A percentile compares a stretch with the other conserved stretches of the same genome.
These are phyloP conservation scores for Lipotes vexillifer DNA, from an alignment of 2,113 vertebrate species.

Conservation along the genomic window DNA sequence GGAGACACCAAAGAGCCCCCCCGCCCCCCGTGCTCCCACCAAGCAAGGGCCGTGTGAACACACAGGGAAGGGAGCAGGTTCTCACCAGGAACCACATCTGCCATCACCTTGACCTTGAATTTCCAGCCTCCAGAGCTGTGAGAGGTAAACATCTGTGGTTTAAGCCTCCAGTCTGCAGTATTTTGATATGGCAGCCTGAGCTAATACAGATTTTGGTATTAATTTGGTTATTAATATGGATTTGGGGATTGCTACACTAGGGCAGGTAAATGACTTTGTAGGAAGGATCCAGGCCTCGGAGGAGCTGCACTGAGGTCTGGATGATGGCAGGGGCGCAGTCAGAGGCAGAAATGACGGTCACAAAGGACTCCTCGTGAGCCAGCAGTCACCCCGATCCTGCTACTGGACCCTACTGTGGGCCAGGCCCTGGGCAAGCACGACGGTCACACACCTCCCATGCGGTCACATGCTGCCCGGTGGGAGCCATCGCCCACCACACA, in stretches of 20 bases:
- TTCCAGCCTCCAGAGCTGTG: background rate
- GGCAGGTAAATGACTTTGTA: background rate
- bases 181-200: too few species aligned
- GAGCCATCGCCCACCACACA: background rate
- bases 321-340: rapidly evolving
- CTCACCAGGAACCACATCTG: background rate
- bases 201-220: background rate
- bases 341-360: background rate
- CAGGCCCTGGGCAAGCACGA: background rate
- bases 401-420: background rate
- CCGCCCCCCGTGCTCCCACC: background rate
- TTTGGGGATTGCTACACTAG: background rate
- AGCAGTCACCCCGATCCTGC: background rate
- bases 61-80: background rate
- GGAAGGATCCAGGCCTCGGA: background rate
- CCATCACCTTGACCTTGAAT: background rate
- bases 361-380: background rate
- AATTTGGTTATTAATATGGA: too few species aligned
- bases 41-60: background rate
- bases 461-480: background rate
- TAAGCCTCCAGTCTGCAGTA: background rate
- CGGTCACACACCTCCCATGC: background rate
- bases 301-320: background rate
- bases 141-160: rapidly evolving
- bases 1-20: background rate